Evolutionary conservation across 2,888 invertebrate genomes (phyloP).

Genomic region (Cephus spinipes): DNA sequence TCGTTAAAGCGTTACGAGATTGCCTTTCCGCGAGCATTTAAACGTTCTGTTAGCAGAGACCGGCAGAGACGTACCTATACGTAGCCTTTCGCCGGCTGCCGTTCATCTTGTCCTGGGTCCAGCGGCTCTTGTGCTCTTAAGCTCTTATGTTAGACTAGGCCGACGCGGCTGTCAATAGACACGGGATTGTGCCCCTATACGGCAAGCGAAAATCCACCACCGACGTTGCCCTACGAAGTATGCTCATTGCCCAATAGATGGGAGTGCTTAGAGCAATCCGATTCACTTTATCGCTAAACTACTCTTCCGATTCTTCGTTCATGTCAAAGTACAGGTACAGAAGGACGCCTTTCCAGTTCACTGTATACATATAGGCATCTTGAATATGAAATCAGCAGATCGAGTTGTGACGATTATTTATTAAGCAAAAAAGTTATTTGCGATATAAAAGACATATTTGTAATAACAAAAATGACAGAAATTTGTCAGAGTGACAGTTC

Average conservation of each 20-base stretch:
- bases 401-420: not conserved
- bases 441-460: not conserved
- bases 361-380: not conserved
- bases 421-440: not conserved
- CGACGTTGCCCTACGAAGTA: slow-evolving; percentile 20
- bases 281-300: not conserved
- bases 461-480: not conserved
- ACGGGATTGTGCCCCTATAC: slow-evolving; percentile 36
- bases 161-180: slow-evolving; percentile 37
- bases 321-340: not conserved
- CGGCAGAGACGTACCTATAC: slow-evolving; percentile 15
- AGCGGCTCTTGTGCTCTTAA: slow-evolving; percentile 20
- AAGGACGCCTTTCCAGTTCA: not conserved
- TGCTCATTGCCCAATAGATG: slow-evolving; percentile 32
- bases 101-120: slow-evolving; percentile 37
- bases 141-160: slow-evolving; percentile 13
- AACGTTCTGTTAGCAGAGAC: slow-evolving; percentile 16
- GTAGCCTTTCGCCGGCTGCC: slow-evolving; percentile 35
- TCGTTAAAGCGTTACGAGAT: slow-evolving; percentile 27
- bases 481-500: too few relatives aligned
- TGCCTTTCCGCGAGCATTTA: slow-evolving; percentile 18
- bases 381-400: not conserved
- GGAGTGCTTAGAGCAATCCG: slow-evolving; percentile 23
- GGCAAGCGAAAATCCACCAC: slow-evolving; percentile 30
- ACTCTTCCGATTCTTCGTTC: not conserved